phyloP scores from a whole-genome alignment of 2,113 vertebrate genomes.

The Megaleporinus macrocephalus region DNA sequence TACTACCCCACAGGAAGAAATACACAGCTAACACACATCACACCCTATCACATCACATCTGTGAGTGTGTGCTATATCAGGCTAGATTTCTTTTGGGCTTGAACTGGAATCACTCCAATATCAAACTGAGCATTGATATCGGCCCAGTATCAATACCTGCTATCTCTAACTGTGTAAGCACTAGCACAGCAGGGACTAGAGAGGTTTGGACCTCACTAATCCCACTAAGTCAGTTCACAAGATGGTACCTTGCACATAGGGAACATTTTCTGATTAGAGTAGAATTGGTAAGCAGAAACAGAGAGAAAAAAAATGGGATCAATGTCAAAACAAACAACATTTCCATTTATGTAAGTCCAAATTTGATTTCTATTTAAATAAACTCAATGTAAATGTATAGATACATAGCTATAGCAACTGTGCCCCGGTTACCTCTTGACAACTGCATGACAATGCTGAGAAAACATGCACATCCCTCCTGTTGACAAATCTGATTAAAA shows the following conservation, averaged over 20 bases:
- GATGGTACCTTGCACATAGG: constrained; percentile 47
- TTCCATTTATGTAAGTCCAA: neutral
- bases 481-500: constrained; percentile 56
- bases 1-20: too few relatives aligned
- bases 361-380: too few relatives aligned
- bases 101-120: too few relatives aligned
- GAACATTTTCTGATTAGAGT: constrained; percentile 41
- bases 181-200: neutral
- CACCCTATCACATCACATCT: too few relatives aligned
- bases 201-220: constrained; percentile 9
- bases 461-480: constrained; percentile 38
- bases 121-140: too few relatives aligned
- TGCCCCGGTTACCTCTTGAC: neutral
- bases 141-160: too few relatives aligned
- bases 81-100: too few relatives aligned
- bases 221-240: constrained; percentile 15
- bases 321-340: constrained; percentile 9
- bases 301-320: neutral
- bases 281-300: too few relatives aligned
- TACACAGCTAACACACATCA: too few relatives aligned
- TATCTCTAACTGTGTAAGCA: too few relatives aligned
- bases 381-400: constrained; percentile 12
- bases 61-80: too few relatives aligned
- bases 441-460: constrained; percentile 26
- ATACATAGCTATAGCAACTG: neutral